phyloP scores from a whole-genome alignment of 2,113 vertebrate genomes.

The Ceyx margarethae region DNA sequence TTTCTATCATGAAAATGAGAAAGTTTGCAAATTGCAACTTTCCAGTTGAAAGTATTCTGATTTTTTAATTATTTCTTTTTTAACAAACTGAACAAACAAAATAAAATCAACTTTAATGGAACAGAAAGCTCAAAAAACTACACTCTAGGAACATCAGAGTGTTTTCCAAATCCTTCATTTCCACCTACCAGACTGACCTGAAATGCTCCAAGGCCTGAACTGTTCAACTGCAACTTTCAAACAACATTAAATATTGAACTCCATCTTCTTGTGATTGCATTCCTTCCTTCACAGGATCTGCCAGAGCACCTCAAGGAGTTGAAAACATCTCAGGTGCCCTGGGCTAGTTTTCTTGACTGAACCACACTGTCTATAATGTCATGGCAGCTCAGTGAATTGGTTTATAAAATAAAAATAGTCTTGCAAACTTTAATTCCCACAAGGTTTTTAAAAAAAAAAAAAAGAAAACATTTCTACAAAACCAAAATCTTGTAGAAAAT shows the following conservation, averaged over 20 bases:
- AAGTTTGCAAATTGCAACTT: not conserved
- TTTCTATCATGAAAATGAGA: not conserved
- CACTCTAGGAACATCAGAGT: not conserved
- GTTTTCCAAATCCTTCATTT: not conserved
- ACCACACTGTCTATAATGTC: not conserved
- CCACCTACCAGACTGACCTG: not conserved
- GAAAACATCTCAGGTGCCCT: not conserved
- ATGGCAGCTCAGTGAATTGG: not conserved
- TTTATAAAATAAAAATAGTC: not conserved
- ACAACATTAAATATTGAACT: not conserved
- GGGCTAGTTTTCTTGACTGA: not conserved
- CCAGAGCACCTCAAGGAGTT: not conserved
- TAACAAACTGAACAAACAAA: not conserved
- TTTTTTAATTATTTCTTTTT: not conserved
- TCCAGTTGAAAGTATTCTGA: not conserved
- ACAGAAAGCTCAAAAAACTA: not conserved
- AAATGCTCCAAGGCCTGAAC: not conserved
- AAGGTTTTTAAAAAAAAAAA: not conserved
- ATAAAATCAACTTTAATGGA: not conserved
- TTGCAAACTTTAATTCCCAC: not conserved
- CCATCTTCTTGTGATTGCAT: not conserved
- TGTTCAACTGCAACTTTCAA: not conserved
- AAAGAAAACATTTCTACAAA: not conserved
- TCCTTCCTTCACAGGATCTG: not conserved
- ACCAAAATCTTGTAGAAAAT: not conserved